These are phyloP conservation scores for Gorsachius magnificus DNA, from an alignment of 2,797 vertebrate species.

Conservation along the genomic window DNA sequence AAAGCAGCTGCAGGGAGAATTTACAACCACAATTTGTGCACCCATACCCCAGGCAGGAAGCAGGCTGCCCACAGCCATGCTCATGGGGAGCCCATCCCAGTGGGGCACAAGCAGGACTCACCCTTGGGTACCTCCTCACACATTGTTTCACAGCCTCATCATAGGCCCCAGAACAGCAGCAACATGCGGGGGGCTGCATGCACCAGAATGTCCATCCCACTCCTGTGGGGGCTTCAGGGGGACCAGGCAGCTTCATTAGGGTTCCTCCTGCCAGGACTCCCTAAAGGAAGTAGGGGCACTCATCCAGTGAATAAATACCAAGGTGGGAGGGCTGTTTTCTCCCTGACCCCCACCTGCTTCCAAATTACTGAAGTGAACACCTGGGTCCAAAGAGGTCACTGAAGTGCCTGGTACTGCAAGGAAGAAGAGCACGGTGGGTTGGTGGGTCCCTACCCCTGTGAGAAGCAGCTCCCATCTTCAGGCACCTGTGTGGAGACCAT, in stretches of 20 bases:
- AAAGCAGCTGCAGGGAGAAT: not conserved
- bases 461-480: not conserved
- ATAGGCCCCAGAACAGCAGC: accelerated
- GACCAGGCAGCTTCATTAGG: not conserved
- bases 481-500: accelerated
- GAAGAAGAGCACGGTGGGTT: accelerated
- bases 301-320: accelerated
- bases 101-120: not conserved
- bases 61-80: not conserved
- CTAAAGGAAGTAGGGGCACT: accelerated
- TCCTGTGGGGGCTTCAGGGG: accelerated
- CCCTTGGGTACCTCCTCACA: not conserved
- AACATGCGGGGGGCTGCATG: accelerated
- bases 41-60: not conserved
- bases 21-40: not conserved
- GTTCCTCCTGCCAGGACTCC: not conserved
- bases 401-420: not conserved
- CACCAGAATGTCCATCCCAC: not conserved
- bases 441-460: not conserved
- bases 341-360: not conserved
- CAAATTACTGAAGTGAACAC: not conserved
- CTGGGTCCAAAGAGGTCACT: not conserved
- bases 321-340: not conserved
- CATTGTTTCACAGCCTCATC: accelerated
- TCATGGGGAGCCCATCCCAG: not conserved